Percentiles rank a stretch among this genome's conserved stretches.
Evolutionary conservation across 1,140 invertebrate genomes (phyloP).

Genomic region (Himalopsyche phryganea): DNA sequence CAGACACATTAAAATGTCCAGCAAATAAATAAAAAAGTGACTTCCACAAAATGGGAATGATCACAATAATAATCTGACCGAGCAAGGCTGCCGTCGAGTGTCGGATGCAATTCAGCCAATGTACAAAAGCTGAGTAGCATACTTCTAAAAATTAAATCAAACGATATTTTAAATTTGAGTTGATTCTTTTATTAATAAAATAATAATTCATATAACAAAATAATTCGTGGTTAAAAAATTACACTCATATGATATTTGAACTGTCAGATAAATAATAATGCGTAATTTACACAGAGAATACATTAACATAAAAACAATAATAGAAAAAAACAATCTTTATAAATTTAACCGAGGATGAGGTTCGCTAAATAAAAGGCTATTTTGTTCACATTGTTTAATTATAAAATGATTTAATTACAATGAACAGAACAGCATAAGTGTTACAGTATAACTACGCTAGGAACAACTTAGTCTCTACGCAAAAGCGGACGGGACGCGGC

Average conservation of each 20-base stretch:
- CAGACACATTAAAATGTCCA: too few species aligned
- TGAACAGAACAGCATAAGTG: constrained; percentile 53
- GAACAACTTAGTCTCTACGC: constrained; percentile 52
- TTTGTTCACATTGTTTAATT: constrained; percentile 58
- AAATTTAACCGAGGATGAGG: background rate
- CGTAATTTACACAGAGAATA: too few species aligned
- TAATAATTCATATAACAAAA: constrained; percentile 2
- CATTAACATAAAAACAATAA: background rate
- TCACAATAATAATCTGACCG: too few species aligned
- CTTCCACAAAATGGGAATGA: too few species aligned
- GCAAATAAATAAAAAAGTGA: too few species aligned
- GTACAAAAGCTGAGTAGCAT: too few species aligned
- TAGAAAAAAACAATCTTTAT: constrained; percentile 2
- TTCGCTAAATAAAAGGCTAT: constrained; percentile 24
- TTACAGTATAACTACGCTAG: constrained; percentile 55
- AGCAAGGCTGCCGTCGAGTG: too few species aligned
- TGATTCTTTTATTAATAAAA: constrained; percentile 1
- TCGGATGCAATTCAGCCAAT: too few species aligned
- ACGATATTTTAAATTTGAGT: constrained; percentile 1
- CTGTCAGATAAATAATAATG: too few species aligned
- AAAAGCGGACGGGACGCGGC: constrained; percentile 54
- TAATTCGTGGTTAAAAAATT: background rate
- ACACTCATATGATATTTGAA: background rate
- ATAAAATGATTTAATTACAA: constrained; percentile 59
- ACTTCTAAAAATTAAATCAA: too few species aligned